A percentile compares a stretch with the other conserved stretches of the same genome.
Evolutionary conservation across 2,888 invertebrate genomes (phyloP).

Genomic region (Lasioglossum vierecki): DNA sequence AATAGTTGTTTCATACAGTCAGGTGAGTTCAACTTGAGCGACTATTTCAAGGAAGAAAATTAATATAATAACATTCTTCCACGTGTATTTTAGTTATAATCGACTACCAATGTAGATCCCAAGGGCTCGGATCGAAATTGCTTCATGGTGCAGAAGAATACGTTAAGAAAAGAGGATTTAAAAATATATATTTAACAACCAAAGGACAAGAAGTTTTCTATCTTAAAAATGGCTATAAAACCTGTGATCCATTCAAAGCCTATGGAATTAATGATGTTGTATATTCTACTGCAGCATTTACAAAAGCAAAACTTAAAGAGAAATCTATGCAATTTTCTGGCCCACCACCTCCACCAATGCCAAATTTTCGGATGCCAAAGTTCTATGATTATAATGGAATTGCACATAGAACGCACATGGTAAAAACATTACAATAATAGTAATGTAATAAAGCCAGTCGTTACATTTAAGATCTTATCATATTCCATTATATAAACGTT

Average conservation of each 20-base stretch:
- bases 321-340: conserved; percentile 66
- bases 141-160: conserved; percentile 91
- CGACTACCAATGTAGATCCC: conserved; percentile 88
- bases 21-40: conserved; percentile 76
- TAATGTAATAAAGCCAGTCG: conserved; percentile 8
- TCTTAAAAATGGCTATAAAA: conserved; percentile 89
- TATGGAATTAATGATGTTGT: conserved; percentile 85
- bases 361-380: conserved; percentile 71
- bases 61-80: not conserved
- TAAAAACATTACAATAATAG: conserved; percentile 72
- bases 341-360: conserved; percentile 83
- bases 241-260: conserved; percentile 88
- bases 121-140: conserved; percentile 90
- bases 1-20: conserved; percentile 92
- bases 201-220: conserved; percentile 92
- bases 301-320: conserved; percentile 59
- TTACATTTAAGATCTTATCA: conserved; percentile 40
- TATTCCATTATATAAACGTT: conserved; percentile 43
- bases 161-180: conserved; percentile 86
- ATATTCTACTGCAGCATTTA: conserved; percentile 52
- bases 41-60: not conserved
- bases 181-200: conserved; percentile 89
- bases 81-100: conserved; percentile 88
- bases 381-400: conserved; percentile 67
- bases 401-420: conserved; percentile 82